A percentile compares a stretch with the other conserved stretches of the same genome.
Conservation (phyloP, 2,888 invertebrate genomes). For the Megalurothrips usitatus region DNA sequence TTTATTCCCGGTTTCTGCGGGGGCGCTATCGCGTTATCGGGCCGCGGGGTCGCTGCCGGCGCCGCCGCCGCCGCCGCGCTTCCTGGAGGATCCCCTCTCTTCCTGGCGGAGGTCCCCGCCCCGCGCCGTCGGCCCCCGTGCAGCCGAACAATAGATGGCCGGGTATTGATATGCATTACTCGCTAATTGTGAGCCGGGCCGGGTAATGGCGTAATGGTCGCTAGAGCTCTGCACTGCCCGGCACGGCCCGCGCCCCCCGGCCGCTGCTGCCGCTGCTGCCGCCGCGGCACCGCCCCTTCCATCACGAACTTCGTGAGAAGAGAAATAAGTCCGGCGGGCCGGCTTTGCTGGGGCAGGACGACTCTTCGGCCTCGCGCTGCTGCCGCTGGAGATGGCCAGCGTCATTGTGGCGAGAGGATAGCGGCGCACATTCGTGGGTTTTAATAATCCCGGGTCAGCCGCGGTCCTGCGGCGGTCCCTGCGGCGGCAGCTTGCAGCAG, state of each 20-base stretch:
- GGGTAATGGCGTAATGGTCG: slow-evolving; percentile 22
- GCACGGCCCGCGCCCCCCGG: too few relatives aligned
- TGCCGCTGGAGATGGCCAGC: neutral
- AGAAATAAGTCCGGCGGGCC: neutral
- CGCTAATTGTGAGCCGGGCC: slow-evolving; percentile 2
- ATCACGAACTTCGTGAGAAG: slow-evolving; percentile 26
- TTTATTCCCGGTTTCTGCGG: slow-evolving; percentile 3
- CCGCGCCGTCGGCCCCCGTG: neutral
- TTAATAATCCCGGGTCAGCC: neutral
- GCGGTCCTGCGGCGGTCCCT: too few relatives aligned
- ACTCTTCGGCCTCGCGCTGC: neutral
- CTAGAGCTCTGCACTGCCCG: neutral
- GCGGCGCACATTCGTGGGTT: neutral
- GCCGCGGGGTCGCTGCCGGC: neutral
- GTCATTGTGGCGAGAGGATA: too few relatives aligned
- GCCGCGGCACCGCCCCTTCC: neutral
- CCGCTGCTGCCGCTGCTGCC: too few relatives aligned
- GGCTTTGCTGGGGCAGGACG: too few relatives aligned
- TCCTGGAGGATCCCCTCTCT: neutral
- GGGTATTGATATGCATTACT: slow-evolving; percentile 26
- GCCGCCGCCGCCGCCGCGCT: neutral
- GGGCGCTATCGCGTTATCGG: neutral
- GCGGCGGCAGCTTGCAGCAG: too few relatives aligned
- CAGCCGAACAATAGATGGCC: slow-evolving; percentile 23
- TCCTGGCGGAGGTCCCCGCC: neutral